A percentile compares a stretch with the other conserved stretches of the same genome.
phyloP scores from a whole-genome alignment of 2,797 vertebrate genomes.

The Tapirus indicus region DNA sequence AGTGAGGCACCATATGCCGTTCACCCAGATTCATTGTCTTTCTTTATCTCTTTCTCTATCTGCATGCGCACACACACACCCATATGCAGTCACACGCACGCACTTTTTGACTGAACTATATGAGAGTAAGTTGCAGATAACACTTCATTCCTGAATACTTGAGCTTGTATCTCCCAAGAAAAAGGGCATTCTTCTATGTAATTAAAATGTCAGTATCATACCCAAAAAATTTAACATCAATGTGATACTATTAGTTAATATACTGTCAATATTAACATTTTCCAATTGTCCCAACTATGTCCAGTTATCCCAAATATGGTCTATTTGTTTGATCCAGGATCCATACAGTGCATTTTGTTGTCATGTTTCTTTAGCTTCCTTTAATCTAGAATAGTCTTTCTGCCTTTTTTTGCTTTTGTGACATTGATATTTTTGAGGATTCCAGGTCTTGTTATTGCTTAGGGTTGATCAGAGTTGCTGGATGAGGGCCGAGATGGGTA shows the following conservation, averaged over 20 bases:
- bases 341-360: neutral
- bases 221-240: neutral
- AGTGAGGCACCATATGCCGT: neutral
- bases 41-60: neutral
- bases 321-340: neutral
- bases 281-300: neutral
- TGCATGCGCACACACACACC: neutral
- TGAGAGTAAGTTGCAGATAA: conserved; percentile 1
- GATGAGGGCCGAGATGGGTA: neutral
- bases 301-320: neutral
- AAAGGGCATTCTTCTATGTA: neutral
- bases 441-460: neutral
- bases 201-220: neutral
- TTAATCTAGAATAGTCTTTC: conserved; percentile 7
- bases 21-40: neutral
- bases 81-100: neutral
- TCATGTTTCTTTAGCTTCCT: neutral
- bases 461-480: neutral
- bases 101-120: neutral
- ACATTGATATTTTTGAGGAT: conserved; percentile 6
- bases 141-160: neutral
- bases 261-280: neutral
- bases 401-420: neutral
- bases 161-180: neutral
- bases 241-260: neutral